Evolutionary conservation across 2,113 vertebrate genomes (phyloP), one percentile per base, ranked within the genome.

Genomic region (Perca flavescens): DNA sequence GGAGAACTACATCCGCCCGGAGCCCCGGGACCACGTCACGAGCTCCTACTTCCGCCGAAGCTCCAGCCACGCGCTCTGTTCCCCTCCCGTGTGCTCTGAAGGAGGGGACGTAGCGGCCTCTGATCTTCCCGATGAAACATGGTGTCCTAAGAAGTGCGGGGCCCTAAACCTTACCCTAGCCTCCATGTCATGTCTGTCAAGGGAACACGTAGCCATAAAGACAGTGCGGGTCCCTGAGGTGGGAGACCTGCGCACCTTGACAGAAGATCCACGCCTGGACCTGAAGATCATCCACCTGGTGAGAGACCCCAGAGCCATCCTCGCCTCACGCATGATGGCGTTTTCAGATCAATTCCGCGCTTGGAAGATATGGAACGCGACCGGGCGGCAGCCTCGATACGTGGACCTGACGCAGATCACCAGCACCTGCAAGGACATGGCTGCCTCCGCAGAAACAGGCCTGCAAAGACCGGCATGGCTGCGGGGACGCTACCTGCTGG

Each of bases 281-380:
- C 80, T 96, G 47, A 94, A 94, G 86, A 96, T 96, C 63, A 86
- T 96, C 66, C 96, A 96, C 85, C 88, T 96, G 66, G 96, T 96
- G n/a, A 93, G 96, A n/a, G 96, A 96, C 79, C 96, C 96, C 11
- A 84, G 96, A 74, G 96, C 95, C n/a, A 92, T 96, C 69, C 88
- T 96, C 0, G 92, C 96, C 16, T 96, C 96, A 6, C 93, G 96
- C 72, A 96, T 96, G 62, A 88, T 86, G 64, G 93, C 95, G 0
- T 96, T 96, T 77, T 80, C 87, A 0, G 93, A 95, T 47, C 91
- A 94, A 58, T 96, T 94, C 80, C 93, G 92, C 0, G 87, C 93
- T 52, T 96, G 95, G 95, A 95, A 96, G 83, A 94, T 96, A 79
- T 96, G 96, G 96, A 96, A 96, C 0, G 93, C 94, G 0, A 96